phyloP scores from a whole-genome alignment of 2,888 invertebrate species.

The Xanthorhoe designata region DNA sequence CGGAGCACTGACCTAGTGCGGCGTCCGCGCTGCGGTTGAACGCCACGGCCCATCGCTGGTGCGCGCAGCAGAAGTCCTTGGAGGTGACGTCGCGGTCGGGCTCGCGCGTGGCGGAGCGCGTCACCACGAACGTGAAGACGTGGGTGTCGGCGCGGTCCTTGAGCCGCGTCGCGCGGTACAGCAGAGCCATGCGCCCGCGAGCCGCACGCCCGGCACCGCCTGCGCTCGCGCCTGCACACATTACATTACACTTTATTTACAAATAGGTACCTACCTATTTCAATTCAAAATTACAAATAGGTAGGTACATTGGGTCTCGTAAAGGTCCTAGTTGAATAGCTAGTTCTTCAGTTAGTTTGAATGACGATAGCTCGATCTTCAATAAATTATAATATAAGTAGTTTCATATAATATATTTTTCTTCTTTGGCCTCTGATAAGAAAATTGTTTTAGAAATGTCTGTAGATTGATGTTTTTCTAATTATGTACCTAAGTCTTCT shows the following conservation, averaged over 20 bases:
- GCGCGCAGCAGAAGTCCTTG: slow-evolving; percentile 93
- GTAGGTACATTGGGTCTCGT: too few relatives aligned
- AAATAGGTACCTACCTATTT: not conserved
- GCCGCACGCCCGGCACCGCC: slow-evolving; percentile 79
- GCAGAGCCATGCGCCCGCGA: slow-evolving; percentile 89
- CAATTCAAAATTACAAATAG: too few relatives aligned
- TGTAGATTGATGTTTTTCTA: too few relatives aligned
- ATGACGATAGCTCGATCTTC: too few relatives aligned
- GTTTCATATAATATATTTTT: too few relatives aligned
- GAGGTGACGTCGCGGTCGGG: slow-evolving; percentile 92
- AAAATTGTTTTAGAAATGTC: too few relatives aligned
- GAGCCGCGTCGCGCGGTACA: slow-evolving; percentile 93
- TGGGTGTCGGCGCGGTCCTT: slow-evolving; percentile 93
- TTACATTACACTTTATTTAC: not conserved
- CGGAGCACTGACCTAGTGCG: slow-evolving; percentile 81
- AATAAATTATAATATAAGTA: too few relatives aligned
- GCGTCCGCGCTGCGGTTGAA: slow-evolving; percentile 90
- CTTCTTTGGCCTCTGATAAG: too few relatives aligned
- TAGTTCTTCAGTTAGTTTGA: too few relatives aligned
- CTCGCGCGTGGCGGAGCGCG: slow-evolving; percentile 91
- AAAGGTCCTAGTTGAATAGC: too few relatives aligned
- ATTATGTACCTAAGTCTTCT: too few relatives aligned
- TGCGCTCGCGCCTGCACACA: slow-evolving; percentile 66
- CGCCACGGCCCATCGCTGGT: slow-evolving; percentile 93
- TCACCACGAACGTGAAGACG: slow-evolving; percentile 94